Percentiles rank a stretch among this genome's conserved stretches.
These are phyloP conservation scores for Zhuqinia jingwanae DNA, from an alignment of 2,888 invertebrate species.

Conservation along the genomic window DNA sequence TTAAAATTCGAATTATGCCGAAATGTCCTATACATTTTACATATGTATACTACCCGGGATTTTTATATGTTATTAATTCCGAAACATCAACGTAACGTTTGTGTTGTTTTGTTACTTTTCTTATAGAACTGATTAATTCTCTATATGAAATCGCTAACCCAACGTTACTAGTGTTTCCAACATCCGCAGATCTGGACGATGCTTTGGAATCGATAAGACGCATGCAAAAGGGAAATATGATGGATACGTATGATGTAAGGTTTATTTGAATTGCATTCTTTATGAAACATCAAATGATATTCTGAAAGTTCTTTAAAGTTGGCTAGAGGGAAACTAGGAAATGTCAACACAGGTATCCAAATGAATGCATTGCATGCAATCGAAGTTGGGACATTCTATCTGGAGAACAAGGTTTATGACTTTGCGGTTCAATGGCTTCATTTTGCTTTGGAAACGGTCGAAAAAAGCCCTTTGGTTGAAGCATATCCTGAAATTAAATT, in stretches of 20 bases:
- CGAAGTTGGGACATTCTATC: conserved; percentile 13
- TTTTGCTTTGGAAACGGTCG: not conserved
- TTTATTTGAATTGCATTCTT: not conserved
- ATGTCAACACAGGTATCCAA: conserved; percentile 21
- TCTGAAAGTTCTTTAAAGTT: conserved; percentile 21
- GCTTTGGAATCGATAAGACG: conserved; percentile 1
- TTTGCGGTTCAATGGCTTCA: conserved; percentile 43
- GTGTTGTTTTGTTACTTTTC: not conserved
- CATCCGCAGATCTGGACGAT: not conserved
- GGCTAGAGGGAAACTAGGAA: conserved; percentile 34
- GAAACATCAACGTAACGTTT: too few species aligned
- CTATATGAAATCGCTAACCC: conserved; percentile 28
- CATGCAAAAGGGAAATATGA: conserved; percentile 25
- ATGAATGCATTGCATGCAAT: conserved; percentile 47
- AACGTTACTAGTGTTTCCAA: conserved; percentile 41
- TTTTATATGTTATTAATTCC: too few species aligned
- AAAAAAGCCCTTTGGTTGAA: not conserved
- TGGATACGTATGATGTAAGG: conserved; percentile 44
- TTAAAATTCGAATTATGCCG: not conserved
- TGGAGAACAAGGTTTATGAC: not conserved
- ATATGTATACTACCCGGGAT: too few species aligned
- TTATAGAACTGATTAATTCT: not conserved
- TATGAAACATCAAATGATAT: not conserved
- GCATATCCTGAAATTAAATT: not conserved
- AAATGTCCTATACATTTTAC: too few species aligned